Evolutionary conservation across 1,140 invertebrate genomes (phyloP).

Genomic region (Antheraea mylitta): DNA sequence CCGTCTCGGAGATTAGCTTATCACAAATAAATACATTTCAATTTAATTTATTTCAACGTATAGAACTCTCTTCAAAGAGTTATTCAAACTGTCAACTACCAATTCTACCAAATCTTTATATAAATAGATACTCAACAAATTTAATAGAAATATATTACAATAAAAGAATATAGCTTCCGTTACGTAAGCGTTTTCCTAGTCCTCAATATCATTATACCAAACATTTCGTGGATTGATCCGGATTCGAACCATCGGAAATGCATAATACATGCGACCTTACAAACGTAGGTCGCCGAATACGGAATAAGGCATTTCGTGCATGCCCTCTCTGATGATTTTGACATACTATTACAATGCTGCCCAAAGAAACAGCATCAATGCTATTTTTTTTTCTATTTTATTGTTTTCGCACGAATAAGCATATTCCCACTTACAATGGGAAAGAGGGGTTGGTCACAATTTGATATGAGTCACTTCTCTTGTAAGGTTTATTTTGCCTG

Average conservation of each 20-base stretch:
- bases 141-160: neutral
- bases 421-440: too few relatives aligned
- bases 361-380: neutral
- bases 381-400: neutral
- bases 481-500: too few relatives aligned
- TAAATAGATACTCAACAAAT: neutral
- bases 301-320: neutral
- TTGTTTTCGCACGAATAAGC: too few relatives aligned
- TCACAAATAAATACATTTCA: too few relatives aligned
- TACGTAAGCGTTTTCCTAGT: neutral
- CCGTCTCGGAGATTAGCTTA: too few relatives aligned
- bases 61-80: too few relatives aligned
- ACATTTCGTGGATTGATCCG: neutral
- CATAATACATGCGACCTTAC: slow-evolving; percentile 2
- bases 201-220: neutral
- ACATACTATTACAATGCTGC: neutral
- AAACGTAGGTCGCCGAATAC: neutral
- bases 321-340: neutral
- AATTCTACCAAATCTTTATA: neutral
- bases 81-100: too few relatives aligned
- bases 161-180: neutral
- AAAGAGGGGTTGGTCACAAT: too few relatives aligned
- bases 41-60: too few relatives aligned
- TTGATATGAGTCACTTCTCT: too few relatives aligned
- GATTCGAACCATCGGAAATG: slow-evolving; percentile 1